Evolutionary conservation across 2,113 vertebrate species (phyloP), one percentile per base, ranked within the genome.

Genomic region (Meleagris gallopavo): DNA sequence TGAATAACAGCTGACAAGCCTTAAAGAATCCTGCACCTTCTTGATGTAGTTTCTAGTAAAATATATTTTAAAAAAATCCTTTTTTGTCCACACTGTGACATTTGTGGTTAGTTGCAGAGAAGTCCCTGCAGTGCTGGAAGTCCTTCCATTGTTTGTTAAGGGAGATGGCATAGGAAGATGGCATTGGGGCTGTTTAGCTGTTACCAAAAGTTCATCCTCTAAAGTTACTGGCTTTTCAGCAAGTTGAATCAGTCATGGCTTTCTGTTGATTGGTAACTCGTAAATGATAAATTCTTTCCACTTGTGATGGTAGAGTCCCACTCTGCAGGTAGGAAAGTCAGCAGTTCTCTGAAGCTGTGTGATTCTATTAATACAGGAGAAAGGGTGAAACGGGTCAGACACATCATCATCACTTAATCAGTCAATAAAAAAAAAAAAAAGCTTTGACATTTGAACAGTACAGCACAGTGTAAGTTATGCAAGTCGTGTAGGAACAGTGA

Each of bases 381-480:
- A 62, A 24, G 71, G 45, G 17, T 16, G 64, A 77, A n/a, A 30
- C 0, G 6, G 12, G 36, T 70, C 85, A 95, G 76, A 11, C 13
- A 1, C 8, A 29, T 27, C 52, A 54, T 9, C 27, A 30, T 16
- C 52, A 54, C 52, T 54, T 54, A 11, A 27, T 40, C 38, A 18
- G 2, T 2, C 27, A 18, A 16, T 2, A 4, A 50, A 14, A 50
- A 6, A 40, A 30, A 34, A 13, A 45, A 6, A 38, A 19, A 57
- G 24, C 20, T 45, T 1, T 10, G 60, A 7, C 8, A 0, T 20
- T 6, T 22, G 3, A 3, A 4, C 36, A 36, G 34, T 34, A 11
- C 17, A 6, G 50, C 30, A 4, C 11, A 2, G 2, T 0, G 3
- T 3, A 2, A 10, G 40, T 5, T 7, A 57, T 20, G 29, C 17